These are phyloP conservation scores for Asobara japonica DNA, from an alignment of 1,140 invertebrate species.

Conservation along the genomic window DNA sequence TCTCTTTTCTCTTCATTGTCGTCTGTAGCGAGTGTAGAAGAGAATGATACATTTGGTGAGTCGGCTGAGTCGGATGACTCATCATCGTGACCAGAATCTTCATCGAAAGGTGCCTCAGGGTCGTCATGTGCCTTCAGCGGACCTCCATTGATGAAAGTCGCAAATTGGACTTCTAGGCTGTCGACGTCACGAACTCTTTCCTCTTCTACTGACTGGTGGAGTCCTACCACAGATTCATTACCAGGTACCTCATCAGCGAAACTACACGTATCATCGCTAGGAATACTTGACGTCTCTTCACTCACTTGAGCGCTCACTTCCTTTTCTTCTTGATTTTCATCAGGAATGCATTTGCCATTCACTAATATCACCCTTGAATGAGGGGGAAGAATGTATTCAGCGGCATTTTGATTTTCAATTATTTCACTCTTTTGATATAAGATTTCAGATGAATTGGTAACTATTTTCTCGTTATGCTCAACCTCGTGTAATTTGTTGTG, in stretches of 20 bases:
- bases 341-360: conserved; percentile 42
- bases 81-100: not conserved
- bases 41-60: not conserved
- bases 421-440: not conserved
- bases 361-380: conserved; percentile 42
- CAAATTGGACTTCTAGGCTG: conserved; percentile 46
- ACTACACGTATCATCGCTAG: conserved; percentile 40
- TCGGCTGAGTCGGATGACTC: conserved; percentile 10
- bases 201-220: conserved; percentile 29
- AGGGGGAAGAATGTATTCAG: conserved; percentile 47
- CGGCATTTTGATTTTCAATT: conserved; percentile 39
- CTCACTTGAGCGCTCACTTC: conserved; percentile 44
- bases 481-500: conserved; percentile 45
- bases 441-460: conserved; percentile 23
- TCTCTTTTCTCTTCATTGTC: conserved; percentile 29
- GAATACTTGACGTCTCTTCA: conserved; percentile 45
- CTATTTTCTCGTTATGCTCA: conserved; percentile 43
- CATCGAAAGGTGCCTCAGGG: conserved; percentile 7
- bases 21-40: conserved; percentile 2
- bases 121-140: conserved; percentile 37
- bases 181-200: not conserved
- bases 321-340: conserved; percentile 39
- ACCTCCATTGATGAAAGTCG: conserved; percentile 36
- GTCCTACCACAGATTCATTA: conserved; percentile 37
- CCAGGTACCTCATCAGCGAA: not conserved